These are phyloP conservation scores for Novumbra hubbsi DNA, from an alignment of 2,797 vertebrate genomes.

Conservation along the genomic window DNA sequence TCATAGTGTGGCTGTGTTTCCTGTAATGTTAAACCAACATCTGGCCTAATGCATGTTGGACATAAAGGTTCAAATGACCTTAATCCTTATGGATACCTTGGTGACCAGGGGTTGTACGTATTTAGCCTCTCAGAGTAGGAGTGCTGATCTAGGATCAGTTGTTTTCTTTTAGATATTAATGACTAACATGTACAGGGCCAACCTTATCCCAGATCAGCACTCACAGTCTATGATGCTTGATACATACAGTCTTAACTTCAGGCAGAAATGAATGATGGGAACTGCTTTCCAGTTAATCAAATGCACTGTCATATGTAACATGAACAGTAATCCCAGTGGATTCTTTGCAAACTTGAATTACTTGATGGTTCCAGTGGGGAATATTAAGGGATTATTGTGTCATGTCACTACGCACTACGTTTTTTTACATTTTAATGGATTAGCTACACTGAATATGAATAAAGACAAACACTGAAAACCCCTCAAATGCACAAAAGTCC, in stretches of 20 bases:
- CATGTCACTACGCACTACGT: background rate
- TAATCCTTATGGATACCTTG: slow-evolving; percentile 62
- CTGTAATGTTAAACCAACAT: slow-evolving; percentile 44
- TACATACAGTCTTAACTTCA: background rate
- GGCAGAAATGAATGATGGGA: background rate
- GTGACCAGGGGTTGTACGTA: background rate
- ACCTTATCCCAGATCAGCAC: background rate
- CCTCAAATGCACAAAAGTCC: background rate
- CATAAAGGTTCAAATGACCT: slow-evolving; percentile 59
- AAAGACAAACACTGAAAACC: background rate
- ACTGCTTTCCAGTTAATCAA: background rate
- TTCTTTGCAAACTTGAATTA: background rate
- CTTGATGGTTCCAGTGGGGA: background rate
- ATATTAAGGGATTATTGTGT: background rate
- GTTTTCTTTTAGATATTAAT: background rate
- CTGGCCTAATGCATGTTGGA: slow-evolving; percentile 43
- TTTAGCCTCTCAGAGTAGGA: background rate
- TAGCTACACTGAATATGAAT: background rate
- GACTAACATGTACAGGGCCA: background rate
- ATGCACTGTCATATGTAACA: background rate
- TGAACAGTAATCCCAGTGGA: background rate
- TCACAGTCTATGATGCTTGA: background rate
- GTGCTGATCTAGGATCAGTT: background rate
- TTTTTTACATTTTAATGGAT: background rate
- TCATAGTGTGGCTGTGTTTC: slow-evolving; percentile 25